Percentiles rank a stretch among this genome's conserved stretches.
These are phyloP conservation scores for Drosophila siamana DNA, from an alignment of 2,888 invertebrate genomes.

Conservation along the genomic window DNA sequence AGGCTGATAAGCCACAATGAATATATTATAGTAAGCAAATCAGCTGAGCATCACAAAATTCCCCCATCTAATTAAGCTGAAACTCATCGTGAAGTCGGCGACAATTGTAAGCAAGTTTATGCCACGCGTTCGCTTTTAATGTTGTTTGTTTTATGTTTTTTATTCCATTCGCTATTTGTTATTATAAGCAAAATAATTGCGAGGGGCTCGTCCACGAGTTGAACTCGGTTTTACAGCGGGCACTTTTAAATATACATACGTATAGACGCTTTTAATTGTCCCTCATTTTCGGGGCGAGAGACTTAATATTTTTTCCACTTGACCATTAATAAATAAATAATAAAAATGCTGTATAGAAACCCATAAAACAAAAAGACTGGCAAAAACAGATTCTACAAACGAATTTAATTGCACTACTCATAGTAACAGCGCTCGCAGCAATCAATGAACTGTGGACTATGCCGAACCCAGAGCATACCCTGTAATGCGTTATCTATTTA, in stretches of 20 bases:
- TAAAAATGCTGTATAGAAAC: neutral
- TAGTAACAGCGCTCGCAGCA: conserved; percentile 30
- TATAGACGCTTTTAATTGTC: neutral
- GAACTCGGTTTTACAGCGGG: conserved; percentile 33
- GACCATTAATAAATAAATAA: conserved; percentile 7
- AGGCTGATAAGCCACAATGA: conserved; percentile 35
- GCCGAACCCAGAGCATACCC: conserved; percentile 9
- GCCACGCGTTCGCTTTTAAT: conserved; percentile 7
- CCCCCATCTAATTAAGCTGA: conserved; percentile 1
- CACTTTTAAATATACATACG: neutral
- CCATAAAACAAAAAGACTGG: conserved; percentile 6
- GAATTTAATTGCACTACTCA: conserved; percentile 22
- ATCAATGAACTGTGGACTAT: neutral
- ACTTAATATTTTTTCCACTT: conserved; percentile 13
- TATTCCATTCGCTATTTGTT: conserved; percentile 5
- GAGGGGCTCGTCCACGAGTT: conserved; percentile 44
- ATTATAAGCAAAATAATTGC: conserved; percentile 15
- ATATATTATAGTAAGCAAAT: neutral
- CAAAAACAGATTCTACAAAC: neutral
- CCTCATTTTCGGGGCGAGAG: neutral
- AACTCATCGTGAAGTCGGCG: neutral
- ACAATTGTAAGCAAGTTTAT: conserved; percentile 1
- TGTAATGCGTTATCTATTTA: neutral
- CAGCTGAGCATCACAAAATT: conserved; percentile 5
- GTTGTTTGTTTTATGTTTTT: no score